Conservation (phyloP, 2,113 vertebrate genomes). For the Neodontobutis hainanensis region DNA sequence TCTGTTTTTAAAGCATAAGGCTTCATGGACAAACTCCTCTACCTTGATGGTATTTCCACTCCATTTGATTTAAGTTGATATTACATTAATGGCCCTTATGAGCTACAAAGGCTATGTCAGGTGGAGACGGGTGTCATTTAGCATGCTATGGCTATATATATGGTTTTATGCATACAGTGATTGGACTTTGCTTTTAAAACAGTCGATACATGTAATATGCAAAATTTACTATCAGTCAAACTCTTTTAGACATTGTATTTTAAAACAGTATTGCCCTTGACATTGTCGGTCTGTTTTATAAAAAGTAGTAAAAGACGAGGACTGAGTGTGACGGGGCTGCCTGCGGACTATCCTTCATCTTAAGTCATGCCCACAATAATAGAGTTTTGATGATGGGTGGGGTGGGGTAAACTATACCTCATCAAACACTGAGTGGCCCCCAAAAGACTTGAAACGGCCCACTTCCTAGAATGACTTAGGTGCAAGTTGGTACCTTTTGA, state of each 20-base stretch:
- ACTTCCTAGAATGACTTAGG: conserved; percentile 57
- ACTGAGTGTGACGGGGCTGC: conserved; percentile 42
- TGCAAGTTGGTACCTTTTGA: conserved; percentile 62
- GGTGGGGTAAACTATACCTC: conserved; percentile 23
- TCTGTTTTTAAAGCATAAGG: too few species aligned
- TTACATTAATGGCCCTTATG: too few species aligned
- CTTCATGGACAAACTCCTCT: too few species aligned
- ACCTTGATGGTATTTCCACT: too few species aligned
- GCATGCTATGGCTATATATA: too few species aligned
- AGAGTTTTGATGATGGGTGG: conserved; percentile 37
- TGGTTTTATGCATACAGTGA: too few species aligned
- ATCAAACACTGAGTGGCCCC: conserved; percentile 46
- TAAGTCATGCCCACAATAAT: conserved; percentile 54
- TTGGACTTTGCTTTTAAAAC: too few species aligned
- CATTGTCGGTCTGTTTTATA: conserved; percentile 29
- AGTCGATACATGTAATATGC: neutral
- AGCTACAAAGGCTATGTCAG: too few species aligned
- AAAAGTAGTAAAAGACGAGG: conserved; percentile 32
- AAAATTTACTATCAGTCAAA: conserved; percentile 3
- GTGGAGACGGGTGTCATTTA: neutral
- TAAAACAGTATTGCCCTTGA: conserved; percentile 30
- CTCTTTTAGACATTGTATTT: conserved; percentile 24
- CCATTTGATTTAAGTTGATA: too few species aligned
- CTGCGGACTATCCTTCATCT: conserved; percentile 50
- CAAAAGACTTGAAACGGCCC: conserved; percentile 40